These are phyloP conservation scores for Oncorhynchus mykiss DNA, from an alignment of 2,113 vertebrate species.

Conservation along the genomic window DNA sequence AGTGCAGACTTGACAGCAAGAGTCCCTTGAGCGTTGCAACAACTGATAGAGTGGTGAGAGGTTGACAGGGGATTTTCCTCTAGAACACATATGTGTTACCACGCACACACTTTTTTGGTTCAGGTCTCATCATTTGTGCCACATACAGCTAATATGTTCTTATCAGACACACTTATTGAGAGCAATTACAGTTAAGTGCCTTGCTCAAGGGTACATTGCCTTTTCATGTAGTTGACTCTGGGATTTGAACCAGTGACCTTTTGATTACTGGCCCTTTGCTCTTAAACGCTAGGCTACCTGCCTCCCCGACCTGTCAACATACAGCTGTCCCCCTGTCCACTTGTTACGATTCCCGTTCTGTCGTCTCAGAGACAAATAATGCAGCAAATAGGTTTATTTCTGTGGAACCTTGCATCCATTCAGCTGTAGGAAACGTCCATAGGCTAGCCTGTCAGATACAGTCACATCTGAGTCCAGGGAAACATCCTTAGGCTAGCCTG, in stretches of 20 bases:
- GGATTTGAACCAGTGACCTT: too few relatives aligned
- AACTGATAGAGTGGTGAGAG: not conserved
- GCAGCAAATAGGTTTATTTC: constrained; percentile 20
- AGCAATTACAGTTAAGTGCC: too few relatives aligned
- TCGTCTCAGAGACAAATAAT: constrained; percentile 10
- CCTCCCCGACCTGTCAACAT: not conserved
- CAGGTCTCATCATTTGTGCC: not conserved
- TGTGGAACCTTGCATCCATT: constrained; percentile 5
- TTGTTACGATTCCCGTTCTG: not conserved
- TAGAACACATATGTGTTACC: not conserved
- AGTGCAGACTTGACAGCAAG: constrained; percentile 1
- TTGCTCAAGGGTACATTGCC: too few relatives aligned
- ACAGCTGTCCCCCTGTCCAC: not conserved
- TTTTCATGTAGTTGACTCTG: too few relatives aligned
- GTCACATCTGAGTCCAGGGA: too few relatives aligned
- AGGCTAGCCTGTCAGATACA: too few relatives aligned
- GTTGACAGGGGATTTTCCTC: constrained; percentile 1
- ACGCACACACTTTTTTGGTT: constrained; percentile 1
- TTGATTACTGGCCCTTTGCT: too few relatives aligned
- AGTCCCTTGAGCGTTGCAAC: not conserved
- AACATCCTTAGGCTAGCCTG: too few relatives aligned
- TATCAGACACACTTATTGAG: too few relatives aligned
- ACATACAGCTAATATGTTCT: not conserved
- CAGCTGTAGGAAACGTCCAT: not conserved
- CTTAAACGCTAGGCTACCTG: not conserved